Base-by-base conservation (phyloP, 2,797 vertebrate genomes). In the Apogon hyalosoma region DNA sequence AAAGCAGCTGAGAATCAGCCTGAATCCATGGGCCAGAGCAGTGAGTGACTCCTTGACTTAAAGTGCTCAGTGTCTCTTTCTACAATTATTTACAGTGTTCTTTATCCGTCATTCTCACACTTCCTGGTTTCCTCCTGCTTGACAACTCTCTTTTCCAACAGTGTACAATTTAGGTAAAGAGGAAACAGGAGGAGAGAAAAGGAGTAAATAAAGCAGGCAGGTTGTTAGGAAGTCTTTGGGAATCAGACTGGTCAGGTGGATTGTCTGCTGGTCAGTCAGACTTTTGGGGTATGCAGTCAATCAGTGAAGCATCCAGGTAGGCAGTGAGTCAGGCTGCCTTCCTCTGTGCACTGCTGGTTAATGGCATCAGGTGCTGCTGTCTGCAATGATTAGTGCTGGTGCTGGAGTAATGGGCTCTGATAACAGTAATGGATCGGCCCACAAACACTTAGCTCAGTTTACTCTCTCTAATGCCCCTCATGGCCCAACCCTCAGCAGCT, bases 371-470 rank as follows among this genome's bases (percentile, higher is more conserved):
- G 92, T 89, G 88, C 79, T 88, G 88, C 90, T 92, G 89, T 93
- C 89, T 87, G 79, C 90, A 85, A 77, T 90, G 90, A 93, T 93
- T 91, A 93, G 88, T 82, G 87, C 83, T 62, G 76, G 63, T 75
- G 67, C 81, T 80, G 79, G 76, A 85, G 86, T 94, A 94, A 94
- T 94, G 91, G 91, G 74, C 87, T 91, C 89, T 93, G 92, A 94
- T 94, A 93, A 91, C 91, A 82, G 88, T 93, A 91, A 93, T 92
- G 88, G 90, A 90, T 90, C 87, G 75, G 89, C 89, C 87, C 88
- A 87, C 88, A 92, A 90, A 92, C 92, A 93, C 90, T 93, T 91
- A 92, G 91, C 91, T 88, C 79, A 73, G 91, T 92, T 93, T 92
- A 90, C 90, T 92, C 89, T 91, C 84, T 88, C 89, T 91, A 90